Conservation (phyloP, 2,888 invertebrate species). For the Polymixis lichenea region DNA sequence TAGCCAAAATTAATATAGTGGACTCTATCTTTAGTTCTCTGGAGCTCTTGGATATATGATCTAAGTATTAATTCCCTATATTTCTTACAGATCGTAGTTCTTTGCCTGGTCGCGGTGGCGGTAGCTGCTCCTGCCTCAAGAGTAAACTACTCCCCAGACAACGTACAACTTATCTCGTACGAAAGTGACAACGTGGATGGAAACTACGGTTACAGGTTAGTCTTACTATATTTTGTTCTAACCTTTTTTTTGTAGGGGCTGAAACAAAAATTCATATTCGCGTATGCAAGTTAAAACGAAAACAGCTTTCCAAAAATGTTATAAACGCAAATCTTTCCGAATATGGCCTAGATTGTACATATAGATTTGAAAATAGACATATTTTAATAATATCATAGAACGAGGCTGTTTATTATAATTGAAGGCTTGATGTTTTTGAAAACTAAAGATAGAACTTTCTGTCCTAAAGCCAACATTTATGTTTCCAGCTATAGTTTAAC, state of each 20-base stretch:
- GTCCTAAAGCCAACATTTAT: not conserved
- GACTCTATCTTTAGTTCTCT: not conserved
- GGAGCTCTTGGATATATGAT: not conserved
- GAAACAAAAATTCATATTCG: not conserved
- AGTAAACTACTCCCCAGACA: constrained; percentile 68
- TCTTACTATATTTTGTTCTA: constrained; percentile 6
- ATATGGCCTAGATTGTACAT: not conserved
- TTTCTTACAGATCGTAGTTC: constrained; percentile 73
- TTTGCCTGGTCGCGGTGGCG: constrained; percentile 74
- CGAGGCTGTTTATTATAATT: not conserved
- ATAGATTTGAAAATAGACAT: not conserved
- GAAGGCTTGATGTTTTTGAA: not conserved
- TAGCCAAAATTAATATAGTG: not conserved
- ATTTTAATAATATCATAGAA: not conserved
- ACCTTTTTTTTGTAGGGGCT: not conserved
- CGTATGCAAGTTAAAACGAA: not conserved
- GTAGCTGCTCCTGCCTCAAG: constrained; percentile 69
- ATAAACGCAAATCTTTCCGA: not conserved
- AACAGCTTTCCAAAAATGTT: not conserved
- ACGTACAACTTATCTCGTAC: constrained; percentile 86
- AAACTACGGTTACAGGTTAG: constrained; percentile 85
- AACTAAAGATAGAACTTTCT: not conserved
- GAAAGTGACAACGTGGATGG: constrained; percentile 90
- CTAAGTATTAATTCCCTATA: not conserved
- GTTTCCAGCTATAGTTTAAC: constrained; percentile 80